Conservation (phyloP, 1,140 invertebrate genomes). For the Halesus radiatus region DNA sequence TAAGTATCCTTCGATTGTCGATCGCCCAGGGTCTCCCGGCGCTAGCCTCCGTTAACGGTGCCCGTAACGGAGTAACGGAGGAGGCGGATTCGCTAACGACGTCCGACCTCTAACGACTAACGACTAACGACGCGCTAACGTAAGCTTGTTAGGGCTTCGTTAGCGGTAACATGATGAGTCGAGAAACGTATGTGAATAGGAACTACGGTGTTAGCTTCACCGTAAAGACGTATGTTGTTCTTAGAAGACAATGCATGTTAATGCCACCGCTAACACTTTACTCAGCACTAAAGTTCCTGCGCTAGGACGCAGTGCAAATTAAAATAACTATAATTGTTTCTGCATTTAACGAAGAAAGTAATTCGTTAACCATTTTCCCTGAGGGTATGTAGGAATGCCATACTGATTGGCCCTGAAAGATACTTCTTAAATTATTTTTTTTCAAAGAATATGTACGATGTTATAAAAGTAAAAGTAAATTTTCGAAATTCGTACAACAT, state of each 20-base stretch:
- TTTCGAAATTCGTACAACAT: too few species aligned
- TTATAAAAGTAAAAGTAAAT: too few species aligned
- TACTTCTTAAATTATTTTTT: too few species aligned
- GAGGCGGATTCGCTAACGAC: conserved; percentile 24
- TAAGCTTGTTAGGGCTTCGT: conserved; percentile 28
- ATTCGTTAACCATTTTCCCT: too few species aligned
- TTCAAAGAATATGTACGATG: too few species aligned
- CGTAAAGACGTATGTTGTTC: background rate
- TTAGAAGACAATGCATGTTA: conserved; percentile 16
- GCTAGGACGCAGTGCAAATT: too few species aligned
- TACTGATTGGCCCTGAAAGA: too few species aligned
- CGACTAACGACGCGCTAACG: conserved; percentile 43
- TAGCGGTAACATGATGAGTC: conserved; percentile 33
- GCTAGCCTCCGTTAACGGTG: conserved; percentile 25
- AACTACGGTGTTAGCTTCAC: background rate
- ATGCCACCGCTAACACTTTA: background rate
- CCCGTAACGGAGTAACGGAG: background rate
- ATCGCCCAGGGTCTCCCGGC: conserved; percentile 4
- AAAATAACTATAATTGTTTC: background rate
- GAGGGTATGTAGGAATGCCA: too few species aligned
- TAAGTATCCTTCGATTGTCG: conserved; percentile 10
- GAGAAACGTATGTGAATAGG: conserved; percentile 2
- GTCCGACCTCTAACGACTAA: conserved; percentile 30
- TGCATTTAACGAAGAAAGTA: background rate
- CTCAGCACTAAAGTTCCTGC: too few species aligned